Evolutionary conservation across 1,140 invertebrate genomes (phyloP).

Genomic region (Formica selysi): DNA sequence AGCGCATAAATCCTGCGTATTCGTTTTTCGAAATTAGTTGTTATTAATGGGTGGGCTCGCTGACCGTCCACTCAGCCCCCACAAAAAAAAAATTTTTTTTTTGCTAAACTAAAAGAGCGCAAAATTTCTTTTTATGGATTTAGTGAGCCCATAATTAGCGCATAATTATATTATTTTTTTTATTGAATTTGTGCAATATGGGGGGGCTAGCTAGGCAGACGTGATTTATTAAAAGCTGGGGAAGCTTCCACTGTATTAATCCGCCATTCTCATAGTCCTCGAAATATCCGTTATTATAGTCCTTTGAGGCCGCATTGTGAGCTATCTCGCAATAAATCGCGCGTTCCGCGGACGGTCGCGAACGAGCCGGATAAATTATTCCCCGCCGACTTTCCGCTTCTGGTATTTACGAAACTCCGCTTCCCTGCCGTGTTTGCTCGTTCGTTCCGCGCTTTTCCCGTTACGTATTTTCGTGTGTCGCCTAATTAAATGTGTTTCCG

Average conservation of each 20-base stretch:
- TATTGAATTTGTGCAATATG: no score
- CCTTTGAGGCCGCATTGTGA: conserved; percentile 48
- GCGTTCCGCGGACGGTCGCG: conserved; percentile 14
- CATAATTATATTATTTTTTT: no score
- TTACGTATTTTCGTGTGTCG: conserved; percentile 53
- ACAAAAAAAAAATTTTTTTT: no score
- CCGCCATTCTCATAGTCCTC: conserved; percentile 52
- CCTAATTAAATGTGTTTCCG: conserved; percentile 62
- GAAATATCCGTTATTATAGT: conserved; percentile 57
- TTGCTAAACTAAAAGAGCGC: no score
- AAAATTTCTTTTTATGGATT: no score
- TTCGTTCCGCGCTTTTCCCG: conserved; percentile 53
- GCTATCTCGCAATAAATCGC: conserved; percentile 56
- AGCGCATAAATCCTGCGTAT: no score
- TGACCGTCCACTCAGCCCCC: no score
- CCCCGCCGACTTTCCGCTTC: conserved; percentile 55
- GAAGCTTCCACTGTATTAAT: conserved; percentile 64
- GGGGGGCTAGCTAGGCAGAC: no score
- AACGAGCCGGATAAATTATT: conserved; percentile 58
- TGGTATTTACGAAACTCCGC: conserved; percentile 54
- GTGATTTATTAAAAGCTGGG: conserved; percentile 59
- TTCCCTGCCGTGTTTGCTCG: conserved; percentile 32
- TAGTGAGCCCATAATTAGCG: no score
- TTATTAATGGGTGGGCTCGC: no score
- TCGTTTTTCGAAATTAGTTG: no score